These are phyloP conservation scores for Petrocephalus sullivani DNA, from an alignment of 2,797 vertebrate genomes.

Conservation along the genomic window DNA sequence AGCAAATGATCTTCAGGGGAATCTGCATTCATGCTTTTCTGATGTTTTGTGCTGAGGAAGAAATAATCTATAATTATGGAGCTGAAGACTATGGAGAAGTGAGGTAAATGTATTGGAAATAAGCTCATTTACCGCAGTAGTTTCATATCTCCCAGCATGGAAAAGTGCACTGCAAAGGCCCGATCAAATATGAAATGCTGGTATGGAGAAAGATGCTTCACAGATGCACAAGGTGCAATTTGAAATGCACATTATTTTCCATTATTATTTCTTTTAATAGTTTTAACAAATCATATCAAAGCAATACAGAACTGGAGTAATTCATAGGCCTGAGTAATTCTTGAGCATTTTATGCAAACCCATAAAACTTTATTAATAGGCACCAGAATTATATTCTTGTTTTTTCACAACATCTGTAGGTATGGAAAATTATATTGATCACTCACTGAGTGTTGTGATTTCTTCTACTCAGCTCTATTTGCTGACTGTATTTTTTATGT, in stretches of 20 bases:
- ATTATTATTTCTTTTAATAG: background rate
- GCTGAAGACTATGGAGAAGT: background rate
- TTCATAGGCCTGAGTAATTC: background rate
- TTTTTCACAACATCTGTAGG: background rate
- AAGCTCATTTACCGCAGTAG: background rate
- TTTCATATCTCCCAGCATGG: background rate
- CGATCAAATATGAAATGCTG: background rate
- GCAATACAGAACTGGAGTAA: background rate
- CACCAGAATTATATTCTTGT: background rate
- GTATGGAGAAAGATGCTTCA: background rate
- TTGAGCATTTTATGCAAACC: background rate
- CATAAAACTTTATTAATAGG: background rate
- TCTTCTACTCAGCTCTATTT: background rate
- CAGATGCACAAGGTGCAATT: background rate
- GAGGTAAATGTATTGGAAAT: constrained; percentile 2
- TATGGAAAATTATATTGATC: background rate
- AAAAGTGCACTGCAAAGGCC: background rate
- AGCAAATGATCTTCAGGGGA: background rate
- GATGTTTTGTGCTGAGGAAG: background rate
- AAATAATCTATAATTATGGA: constrained; percentile 7
- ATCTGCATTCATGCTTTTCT: background rate
- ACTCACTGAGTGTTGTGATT: background rate
- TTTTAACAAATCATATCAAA: background rate
- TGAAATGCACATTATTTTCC: background rate
- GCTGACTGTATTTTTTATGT: background rate